Evolutionary conservation across 1,140 invertebrate species (phyloP).

Genomic region (Drosophila saltans): DNA sequence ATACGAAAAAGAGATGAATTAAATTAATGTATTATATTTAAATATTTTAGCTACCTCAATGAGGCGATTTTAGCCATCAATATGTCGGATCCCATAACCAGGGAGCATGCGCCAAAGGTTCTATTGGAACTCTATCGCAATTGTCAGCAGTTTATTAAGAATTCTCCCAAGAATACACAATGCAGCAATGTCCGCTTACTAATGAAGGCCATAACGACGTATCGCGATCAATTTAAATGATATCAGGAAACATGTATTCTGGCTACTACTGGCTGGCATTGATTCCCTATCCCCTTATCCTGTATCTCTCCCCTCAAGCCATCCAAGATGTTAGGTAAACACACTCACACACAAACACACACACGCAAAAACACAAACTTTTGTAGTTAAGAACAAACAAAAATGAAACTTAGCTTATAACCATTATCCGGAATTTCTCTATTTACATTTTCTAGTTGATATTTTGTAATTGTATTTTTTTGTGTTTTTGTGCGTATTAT

Average conservation of each 20-base stretch:
- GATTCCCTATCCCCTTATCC: slow-evolving; percentile 20
- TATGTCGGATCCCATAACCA: slow-evolving; percentile 89
- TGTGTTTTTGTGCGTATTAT: slow-evolving; percentile 55
- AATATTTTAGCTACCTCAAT: slow-evolving; percentile 91
- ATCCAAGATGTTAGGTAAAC: slow-evolving; percentile 34
- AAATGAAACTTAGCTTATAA: slow-evolving; percentile 27
- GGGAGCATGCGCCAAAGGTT: slow-evolving; percentile 92
- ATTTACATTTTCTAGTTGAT: slow-evolving; percentile 30
- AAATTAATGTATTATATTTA: slow-evolving; percentile 27
- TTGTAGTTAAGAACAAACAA: slow-evolving; percentile 44
- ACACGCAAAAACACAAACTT: slow-evolving; percentile 36
- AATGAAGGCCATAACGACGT: slow-evolving; percentile 89
- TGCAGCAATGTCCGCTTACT: slow-evolving; percentile 90
- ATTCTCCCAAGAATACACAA: slow-evolving; percentile 88
- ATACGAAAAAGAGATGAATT: slow-evolving; percentile 19
- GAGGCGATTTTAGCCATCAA: slow-evolving; percentile 94
- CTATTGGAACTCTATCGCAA: slow-evolving; percentile 90
- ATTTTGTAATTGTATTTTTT: slow-evolving; percentile 37
- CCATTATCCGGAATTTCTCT: slow-evolving; percentile 22
- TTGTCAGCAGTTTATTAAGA: slow-evolving; percentile 87
- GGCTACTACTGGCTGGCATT: slow-evolving; percentile 54
- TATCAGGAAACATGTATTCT: slow-evolving; percentile 57
- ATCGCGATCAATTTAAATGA: slow-evolving; percentile 78
- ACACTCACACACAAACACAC: slow-evolving; percentile 17
- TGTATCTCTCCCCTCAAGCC: not conserved